Evolutionary conservation across 2,113 vertebrate species (phyloP).

Genomic region (Tragelaphus scriptus): DNA sequence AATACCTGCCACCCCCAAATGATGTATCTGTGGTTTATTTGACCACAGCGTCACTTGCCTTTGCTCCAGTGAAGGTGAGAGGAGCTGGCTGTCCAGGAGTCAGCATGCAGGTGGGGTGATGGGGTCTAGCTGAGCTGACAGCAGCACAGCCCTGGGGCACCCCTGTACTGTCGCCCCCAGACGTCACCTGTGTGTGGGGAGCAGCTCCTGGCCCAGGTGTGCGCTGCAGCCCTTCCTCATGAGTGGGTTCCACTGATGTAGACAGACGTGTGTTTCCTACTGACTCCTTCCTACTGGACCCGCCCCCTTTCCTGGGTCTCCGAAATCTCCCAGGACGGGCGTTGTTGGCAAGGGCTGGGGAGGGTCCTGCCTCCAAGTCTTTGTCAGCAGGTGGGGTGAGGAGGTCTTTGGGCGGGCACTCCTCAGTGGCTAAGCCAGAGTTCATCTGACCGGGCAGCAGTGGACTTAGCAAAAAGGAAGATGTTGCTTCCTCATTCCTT

Average conservation of each 20-base stretch:
- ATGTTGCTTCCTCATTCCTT: not conserved
- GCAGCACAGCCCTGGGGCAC: not conserved
- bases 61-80: not conserved
- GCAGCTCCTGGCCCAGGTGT: not conserved
- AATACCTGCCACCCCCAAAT: not conserved
- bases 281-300: not conserved
- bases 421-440: fast-evolving
- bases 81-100: not conserved
- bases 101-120: not conserved
- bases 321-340: not conserved
- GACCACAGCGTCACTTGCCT: fast-evolving
- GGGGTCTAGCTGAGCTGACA: not conserved
- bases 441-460: not conserved
- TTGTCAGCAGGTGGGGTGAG: not conserved
- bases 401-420: not conserved
- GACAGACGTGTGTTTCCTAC: not conserved
- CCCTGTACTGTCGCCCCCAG: not conserved
- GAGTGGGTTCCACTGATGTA: not conserved
- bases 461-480: not conserved
- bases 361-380: not conserved
- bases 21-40: not conserved
- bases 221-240: not conserved
- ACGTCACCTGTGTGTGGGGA: not conserved
- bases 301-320: not conserved
- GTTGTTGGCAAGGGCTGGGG: not conserved